Evolutionary conservation across 2,888 invertebrate genomes (phyloP), one percentile per base, ranked within the genome.

Genomic region (Diaphora mendica): DNA sequence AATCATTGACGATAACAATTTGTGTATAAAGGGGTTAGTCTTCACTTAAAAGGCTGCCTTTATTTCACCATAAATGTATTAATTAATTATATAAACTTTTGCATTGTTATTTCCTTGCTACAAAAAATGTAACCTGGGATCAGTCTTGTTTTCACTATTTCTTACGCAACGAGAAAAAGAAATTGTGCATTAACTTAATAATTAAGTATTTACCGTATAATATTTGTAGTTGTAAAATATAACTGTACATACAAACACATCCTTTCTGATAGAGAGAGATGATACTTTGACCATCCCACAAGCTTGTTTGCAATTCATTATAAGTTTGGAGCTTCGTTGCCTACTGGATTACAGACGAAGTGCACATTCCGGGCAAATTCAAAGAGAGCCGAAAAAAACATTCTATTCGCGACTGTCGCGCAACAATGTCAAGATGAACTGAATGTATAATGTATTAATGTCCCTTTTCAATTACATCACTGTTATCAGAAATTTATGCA

Each of bases 301-400:
- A 79, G 81, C 82, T 83, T 86, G 79, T 87, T 85, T 81, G 74
- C 82, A 78, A 86, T 87, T 85, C 84, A 88, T 88, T 88, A 87
- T 85, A 84, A 86, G 83, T 87, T 86, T 80, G 79, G 76, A 81
- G 85, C 83, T 80, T 85, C 85, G 81, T 82, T 80, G 83, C 85
- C 82, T 83, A 83, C 81, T 82, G 81, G 73, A 79, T 79, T 71
- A 80, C 80, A 82, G 79, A 81, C 69, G 69, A 65, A 78, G 74
- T 79, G 85, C 78, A 79, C 77, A 82, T 77, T 79, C 76, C 74
- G 76, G 72, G 65, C 71, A 74, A 74, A 55, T n/a, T n/a, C 5
- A 55, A 20, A 48, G 11, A 39, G 39, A 39, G 11, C 39, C 9
- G 39, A 51, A 20, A 23, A 51, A 51, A 23, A 23, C 51, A 2